Evolutionary conservation across 2,797 vertebrate genomes (phyloP).

Genomic region (Amblyraja radiata): DNA sequence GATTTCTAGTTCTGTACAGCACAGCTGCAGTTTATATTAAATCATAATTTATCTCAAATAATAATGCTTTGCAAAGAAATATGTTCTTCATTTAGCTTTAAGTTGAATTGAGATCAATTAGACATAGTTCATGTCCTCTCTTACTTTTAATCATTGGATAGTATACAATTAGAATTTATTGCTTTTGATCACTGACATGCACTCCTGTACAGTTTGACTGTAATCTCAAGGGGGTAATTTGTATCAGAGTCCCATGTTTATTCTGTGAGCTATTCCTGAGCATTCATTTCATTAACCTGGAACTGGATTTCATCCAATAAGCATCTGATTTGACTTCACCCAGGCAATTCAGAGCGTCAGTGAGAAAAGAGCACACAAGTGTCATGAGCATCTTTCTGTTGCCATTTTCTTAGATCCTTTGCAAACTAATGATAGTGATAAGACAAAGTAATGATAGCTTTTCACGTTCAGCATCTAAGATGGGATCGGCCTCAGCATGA

Average conservation of each 20-base stretch:
- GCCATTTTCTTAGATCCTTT: not conserved
- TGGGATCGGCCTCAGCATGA: not conserved
- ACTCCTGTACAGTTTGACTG: not conserved
- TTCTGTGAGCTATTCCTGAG: not conserved
- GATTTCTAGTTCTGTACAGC: not conserved
- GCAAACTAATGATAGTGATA: not conserved
- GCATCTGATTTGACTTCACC: not conserved
- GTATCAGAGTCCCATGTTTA: not conserved
- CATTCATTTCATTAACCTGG: not conserved
- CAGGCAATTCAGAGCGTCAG: not conserved
- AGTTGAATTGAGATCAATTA: not conserved
- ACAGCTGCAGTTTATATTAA: not conserved
- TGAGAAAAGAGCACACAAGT: not conserved
- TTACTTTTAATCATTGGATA: not conserved
- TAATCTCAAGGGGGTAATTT: conserved; percentile 6
- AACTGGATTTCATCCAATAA: not conserved
- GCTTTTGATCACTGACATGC: not conserved
- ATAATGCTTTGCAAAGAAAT: not conserved
- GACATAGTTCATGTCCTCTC: not conserved
- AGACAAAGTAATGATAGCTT: not conserved
- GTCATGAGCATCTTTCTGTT: not conserved
- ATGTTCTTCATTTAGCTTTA: not conserved
- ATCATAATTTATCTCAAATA: not conserved
- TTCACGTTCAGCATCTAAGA: not conserved
- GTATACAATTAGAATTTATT: not conserved